Evolutionary conservation across 2,797 vertebrate genomes (phyloP).

Genomic region (Phoebastria nigripes): DNA sequence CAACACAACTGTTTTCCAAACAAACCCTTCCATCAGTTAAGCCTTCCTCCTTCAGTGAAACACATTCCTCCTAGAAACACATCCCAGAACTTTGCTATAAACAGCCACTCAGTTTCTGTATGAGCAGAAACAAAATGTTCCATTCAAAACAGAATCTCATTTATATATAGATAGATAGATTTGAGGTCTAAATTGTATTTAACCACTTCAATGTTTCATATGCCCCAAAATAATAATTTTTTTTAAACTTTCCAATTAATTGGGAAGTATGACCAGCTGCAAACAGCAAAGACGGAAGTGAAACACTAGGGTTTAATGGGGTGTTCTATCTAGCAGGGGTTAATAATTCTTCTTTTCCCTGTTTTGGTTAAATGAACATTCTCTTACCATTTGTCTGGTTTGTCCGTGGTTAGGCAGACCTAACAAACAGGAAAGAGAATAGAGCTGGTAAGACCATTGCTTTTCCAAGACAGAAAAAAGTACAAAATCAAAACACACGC

Average conservation of each 20-base stretch:
- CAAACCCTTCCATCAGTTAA: conserved; percentile 22
- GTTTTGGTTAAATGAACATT: conserved; percentile 69
- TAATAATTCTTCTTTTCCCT: conserved; percentile 55
- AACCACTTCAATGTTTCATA: not conserved
- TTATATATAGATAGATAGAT: not conserved
- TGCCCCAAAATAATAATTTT: not conserved
- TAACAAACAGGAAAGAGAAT: conserved; percentile 75
- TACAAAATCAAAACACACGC: conserved; percentile 68
- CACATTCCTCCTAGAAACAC: conserved; percentile 31
- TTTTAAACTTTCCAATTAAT: not conserved
- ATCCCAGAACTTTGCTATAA: conserved; percentile 58
- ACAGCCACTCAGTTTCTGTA: conserved; percentile 34
- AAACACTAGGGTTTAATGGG: conserved; percentile 21
- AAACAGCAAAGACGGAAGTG: conserved; percentile 52
- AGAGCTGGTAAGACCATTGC: conserved; percentile 72
- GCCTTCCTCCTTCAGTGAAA: conserved; percentile 41
- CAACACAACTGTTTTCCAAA: conserved; percentile 9
- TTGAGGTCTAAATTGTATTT: not conserved
- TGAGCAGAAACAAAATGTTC: conserved; percentile 27
- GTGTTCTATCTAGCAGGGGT: conserved; percentile 23
- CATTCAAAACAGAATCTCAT: not conserved
- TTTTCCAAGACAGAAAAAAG: conserved; percentile 71
- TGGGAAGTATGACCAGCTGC: conserved; percentile 31
- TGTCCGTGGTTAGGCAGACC: conserved; percentile 84
- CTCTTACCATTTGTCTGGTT: conserved; percentile 85